A percentile compares a stretch with the other conserved stretches of the same genome.
These are phyloP conservation scores for Melinaea marsaeus DNA, from an alignment of 2,888 invertebrate species.

Conservation along the genomic window DNA sequence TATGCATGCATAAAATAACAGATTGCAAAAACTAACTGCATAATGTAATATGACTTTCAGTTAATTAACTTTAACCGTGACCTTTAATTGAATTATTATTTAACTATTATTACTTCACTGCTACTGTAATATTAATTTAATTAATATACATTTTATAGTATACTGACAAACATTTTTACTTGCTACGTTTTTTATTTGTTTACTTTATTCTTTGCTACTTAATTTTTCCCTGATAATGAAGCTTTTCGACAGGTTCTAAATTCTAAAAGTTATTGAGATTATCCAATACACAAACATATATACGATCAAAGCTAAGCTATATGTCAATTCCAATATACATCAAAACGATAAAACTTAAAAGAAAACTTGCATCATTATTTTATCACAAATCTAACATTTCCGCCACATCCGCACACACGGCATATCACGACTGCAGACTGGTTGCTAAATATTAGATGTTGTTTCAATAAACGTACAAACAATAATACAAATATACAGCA, in stretches of 20 bases:
- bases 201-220: too few species aligned
- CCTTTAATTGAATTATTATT: not conserved
- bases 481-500: not conserved
- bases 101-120: too few species aligned
- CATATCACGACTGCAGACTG: constrained; percentile 12
- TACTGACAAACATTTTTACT: too few species aligned
- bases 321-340: not conserved
- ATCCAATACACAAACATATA: too few species aligned
- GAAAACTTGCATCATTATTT: constrained; percentile 8
- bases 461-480: not conserved
- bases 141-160: too few species aligned
- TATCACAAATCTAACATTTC: constrained; percentile 11
- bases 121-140: too few species aligned
- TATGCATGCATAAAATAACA: constrained; percentile 1
- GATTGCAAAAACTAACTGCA: not conserved
- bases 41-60: not conserved
- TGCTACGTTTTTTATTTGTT: too few species aligned
- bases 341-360: constrained; percentile 4
- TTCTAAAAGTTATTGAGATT: too few species aligned
- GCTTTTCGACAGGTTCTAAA: too few species aligned
- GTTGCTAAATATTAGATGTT: constrained; percentile 14
- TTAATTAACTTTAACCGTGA: constrained; percentile 1
- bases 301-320: not conserved
- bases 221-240: too few species aligned
- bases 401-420: constrained; percentile 8